phyloP scores from a whole-genome alignment of 2,888 invertebrate species.

The Cryptophagus acutangulus region DNA sequence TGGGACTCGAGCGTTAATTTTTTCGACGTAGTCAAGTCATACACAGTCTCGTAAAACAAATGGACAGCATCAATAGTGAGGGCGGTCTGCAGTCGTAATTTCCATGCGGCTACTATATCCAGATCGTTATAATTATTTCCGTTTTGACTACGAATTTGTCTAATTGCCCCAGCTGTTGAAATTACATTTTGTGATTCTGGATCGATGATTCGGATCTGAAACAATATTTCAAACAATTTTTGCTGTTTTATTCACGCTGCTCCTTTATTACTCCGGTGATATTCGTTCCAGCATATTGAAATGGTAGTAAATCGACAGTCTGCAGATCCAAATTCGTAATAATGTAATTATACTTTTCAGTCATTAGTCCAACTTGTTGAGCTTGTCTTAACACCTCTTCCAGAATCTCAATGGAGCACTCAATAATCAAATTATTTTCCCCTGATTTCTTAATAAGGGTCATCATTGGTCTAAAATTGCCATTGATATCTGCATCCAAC shows the following conservation, averaged over 20 bases:
- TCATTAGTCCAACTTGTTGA: constrained; percentile 82
- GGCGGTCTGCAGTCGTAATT: constrained; percentile 67
- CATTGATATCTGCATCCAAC: constrained; percentile 57
- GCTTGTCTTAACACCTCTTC: constrained; percentile 62
- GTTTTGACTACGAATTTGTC: constrained; percentile 11
- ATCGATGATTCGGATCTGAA: constrained; percentile 55
- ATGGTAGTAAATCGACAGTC: constrained; percentile 72
- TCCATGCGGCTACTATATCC: constrained; percentile 18
- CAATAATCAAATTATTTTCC: constrained; percentile 68
- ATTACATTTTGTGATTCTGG: constrained; percentile 42
- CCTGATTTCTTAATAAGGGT: constrained; percentile 66
- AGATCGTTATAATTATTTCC: constrained; percentile 9
- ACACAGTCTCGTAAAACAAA: constrained; percentile 74
- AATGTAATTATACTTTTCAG: constrained; percentile 70
- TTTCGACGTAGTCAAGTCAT: constrained; percentile 50
- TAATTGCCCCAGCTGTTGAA: constrained; percentile 19
- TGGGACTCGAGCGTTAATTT: constrained; percentile 46
- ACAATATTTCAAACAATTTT: constrained; percentile 2
- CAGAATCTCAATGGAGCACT: constrained; percentile 61
- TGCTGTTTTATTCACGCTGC: background rate
- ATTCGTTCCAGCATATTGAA: constrained; percentile 74
- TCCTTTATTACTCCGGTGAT: constrained; percentile 59
- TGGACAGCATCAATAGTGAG: constrained; percentile 80
- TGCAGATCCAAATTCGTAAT: constrained; percentile 79
- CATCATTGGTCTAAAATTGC: constrained; percentile 65